A percentile compares a stretch with the other conserved stretches of the same genome.
phyloP scores from a whole-genome alignment of 1,140 invertebrate genomes.

The Delia radicum region DNA sequence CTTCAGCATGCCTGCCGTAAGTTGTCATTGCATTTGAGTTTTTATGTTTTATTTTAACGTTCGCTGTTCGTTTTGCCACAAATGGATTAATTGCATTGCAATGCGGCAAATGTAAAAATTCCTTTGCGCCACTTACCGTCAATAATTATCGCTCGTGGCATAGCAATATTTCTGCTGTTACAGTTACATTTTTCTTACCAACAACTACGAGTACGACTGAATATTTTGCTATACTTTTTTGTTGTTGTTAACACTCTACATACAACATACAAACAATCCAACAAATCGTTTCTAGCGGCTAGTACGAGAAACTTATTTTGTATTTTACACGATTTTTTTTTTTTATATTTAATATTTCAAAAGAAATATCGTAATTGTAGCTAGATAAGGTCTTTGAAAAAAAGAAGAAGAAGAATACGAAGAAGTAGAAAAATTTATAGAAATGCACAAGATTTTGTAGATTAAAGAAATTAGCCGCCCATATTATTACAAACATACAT shows the following conservation, averaged over 20 bases:
- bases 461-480: constrained; percentile 22
- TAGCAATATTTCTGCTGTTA: constrained; percentile 20
- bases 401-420: neutral
- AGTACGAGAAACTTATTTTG: neutral
- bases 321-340: neutral
- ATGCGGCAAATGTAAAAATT: constrained; percentile 14
- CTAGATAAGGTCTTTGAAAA: constrained; percentile 2
- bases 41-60: neutral
- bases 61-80: neutral
- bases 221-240: neutral
- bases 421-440: constrained; percentile 12
- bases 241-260: too few relatives aligned
- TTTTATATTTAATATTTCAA: constrained; percentile 1
- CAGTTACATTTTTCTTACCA: constrained; percentile 23
- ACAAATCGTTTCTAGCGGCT: constrained; percentile 17
- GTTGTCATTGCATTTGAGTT: constrained; percentile 3
- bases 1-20: constrained; percentile 7
- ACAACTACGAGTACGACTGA: neutral
- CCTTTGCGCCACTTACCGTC: constrained; percentile 23
- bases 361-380: constrained; percentile 11
- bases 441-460: constrained; percentile 22
- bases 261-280: neutral
- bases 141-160: constrained; percentile 23
- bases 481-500: constrained; percentile 14
- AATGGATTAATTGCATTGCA: constrained; percentile 22